Evolutionary conservation across 2,888 invertebrate species (phyloP).

Genomic region (Synergus itoensis): DNA sequence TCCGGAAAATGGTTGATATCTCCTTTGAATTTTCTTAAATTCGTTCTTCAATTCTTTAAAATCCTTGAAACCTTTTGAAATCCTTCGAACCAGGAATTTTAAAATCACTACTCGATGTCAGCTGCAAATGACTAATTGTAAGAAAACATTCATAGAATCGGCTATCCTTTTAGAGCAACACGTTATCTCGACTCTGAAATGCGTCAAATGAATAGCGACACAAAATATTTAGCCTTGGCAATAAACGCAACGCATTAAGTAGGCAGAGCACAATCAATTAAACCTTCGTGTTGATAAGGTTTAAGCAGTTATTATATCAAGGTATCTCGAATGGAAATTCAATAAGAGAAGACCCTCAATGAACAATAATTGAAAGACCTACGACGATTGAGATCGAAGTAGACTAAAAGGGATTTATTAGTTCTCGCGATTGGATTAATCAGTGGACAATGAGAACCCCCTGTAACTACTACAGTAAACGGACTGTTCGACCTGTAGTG

Average conservation of each 20-base stretch:
- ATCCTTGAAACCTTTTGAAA: neutral
- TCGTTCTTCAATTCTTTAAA: no score
- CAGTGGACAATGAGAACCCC: constrained; percentile 13
- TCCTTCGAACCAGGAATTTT: neutral
- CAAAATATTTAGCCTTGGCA: neutral
- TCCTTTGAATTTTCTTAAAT: no score
- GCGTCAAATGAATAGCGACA: neutral
- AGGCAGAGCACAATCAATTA: neutral
- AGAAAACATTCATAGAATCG: neutral
- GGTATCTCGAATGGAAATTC: neutral
- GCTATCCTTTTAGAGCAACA: neutral
- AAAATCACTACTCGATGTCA: neutral
- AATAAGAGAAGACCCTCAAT: neutral
- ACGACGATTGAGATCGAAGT: neutral
- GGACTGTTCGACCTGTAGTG: constrained; percentile 19
- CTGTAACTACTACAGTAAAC: constrained; percentile 11
- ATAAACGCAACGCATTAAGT: neutral
- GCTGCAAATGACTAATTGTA: neutral
- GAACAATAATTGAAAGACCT: neutral
- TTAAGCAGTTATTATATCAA: neutral
- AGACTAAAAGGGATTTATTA: neutral
- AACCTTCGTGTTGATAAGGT: neutral
- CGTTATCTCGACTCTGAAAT: neutral
- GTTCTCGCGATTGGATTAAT: constrained; percentile 26
- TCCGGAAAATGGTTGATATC: no score